Conservation (phyloP, 2,797 vertebrate genomes). For the Saxicola maurus region DNA sequence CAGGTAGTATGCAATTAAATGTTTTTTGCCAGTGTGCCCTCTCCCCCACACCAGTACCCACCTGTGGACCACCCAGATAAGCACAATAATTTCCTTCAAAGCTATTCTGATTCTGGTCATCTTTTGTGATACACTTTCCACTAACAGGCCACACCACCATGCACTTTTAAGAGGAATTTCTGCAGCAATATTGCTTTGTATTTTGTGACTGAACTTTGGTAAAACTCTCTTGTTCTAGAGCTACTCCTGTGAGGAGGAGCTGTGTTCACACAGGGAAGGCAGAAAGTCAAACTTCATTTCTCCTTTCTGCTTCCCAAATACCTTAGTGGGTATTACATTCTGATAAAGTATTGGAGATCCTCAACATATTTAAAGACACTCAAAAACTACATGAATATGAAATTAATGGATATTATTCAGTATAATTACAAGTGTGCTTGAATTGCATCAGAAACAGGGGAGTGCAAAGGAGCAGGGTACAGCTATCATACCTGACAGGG, state of each 20-base stretch:
- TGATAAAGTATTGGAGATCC: not conserved
- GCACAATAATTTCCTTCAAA: not conserved
- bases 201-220: not conserved
- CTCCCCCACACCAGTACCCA: not conserved
- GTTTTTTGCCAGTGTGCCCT: not conserved
- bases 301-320: not conserved
- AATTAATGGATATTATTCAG: not conserved
- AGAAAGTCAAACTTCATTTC: not conserved
- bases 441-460: not conserved
- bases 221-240: not conserved
- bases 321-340: not conserved
- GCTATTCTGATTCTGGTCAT: not conserved
- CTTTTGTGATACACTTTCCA: not conserved
- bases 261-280: fast-evolving
- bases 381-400: not conserved
- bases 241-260: not conserved
- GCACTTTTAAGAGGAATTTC: not conserved
- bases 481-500: not conserved
- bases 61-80: not conserved
- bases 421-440: not conserved
- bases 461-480: not conserved
- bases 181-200: not conserved
- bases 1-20: not conserved
- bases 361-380: not conserved
- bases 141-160: not conserved